Conservation (phyloP, 1,140 invertebrate species). For the Drosophila tani region DNA sequence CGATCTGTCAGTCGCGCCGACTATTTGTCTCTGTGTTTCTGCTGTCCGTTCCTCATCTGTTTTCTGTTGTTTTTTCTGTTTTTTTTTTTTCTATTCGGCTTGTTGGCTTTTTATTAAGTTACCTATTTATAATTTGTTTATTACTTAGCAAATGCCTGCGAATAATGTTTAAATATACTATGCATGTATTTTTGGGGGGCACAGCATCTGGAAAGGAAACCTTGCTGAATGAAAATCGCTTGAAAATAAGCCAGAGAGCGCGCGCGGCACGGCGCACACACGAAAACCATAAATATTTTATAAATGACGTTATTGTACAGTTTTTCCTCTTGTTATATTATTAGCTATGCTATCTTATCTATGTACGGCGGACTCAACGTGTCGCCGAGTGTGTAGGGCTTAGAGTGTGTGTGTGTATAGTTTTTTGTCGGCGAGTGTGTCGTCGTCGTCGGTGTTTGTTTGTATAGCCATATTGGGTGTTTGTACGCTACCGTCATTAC, state of each 20-base stretch:
- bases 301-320: constrained; percentile 74
- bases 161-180: constrained; percentile 72
- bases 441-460: constrained; percentile 40
- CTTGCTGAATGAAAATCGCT: constrained; percentile 42
- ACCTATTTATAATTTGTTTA: constrained; percentile 84
- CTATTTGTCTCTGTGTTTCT: constrained; percentile 55
- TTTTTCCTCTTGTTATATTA: constrained; percentile 71
- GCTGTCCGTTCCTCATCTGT: constrained; percentile 23
- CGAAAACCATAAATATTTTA: constrained; percentile 57
- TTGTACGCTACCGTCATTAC: constrained; percentile 57
- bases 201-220: constrained; percentile 56
- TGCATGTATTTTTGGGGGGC: neutral
- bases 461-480: constrained; percentile 60
- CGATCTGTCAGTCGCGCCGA: constrained; percentile 57
- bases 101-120: constrained; percentile 73
- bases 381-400: constrained; percentile 29
- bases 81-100: constrained; percentile 46
- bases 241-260: constrained; percentile 19
- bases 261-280: constrained; percentile 10
- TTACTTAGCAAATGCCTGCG: constrained; percentile 77
- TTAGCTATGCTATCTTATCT: constrained; percentile 83
- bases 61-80: constrained; percentile 24
- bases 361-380: constrained; percentile 46
- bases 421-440: constrained; percentile 16
- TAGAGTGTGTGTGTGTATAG: constrained; percentile 12